Base-by-base conservation (phyloP, 2,888 invertebrate genomes). In the Eilema caniola region DNA sequence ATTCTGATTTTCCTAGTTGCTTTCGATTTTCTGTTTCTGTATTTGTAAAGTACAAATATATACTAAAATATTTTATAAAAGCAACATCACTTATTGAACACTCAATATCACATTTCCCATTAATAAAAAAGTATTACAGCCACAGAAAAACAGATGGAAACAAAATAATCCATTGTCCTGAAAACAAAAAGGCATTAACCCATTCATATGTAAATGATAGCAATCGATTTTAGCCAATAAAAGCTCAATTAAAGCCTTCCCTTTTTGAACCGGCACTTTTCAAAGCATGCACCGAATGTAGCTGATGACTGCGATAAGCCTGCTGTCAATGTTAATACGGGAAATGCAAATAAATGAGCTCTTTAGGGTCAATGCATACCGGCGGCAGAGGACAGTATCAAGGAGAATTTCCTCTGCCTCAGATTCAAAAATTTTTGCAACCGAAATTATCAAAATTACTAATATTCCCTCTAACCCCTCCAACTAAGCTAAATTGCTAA, bases 161-260 rank as follows among this genome's bases (percentile, higher is more conserved):
- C 71, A 73, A 72, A 78, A 78, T 79, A 75, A 83, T 77, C 73
- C 73, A 12, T 59, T 65, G 80, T 75, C 73, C 62, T 75, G 71
- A 72, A 68, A 73, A 70, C 73, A 72, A 75, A 83, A 75, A 72
- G 69, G 25, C 4, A 25, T 59, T 74, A 65, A 66, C 71, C 74
- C 73, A 77, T 80, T 76, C 76, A 80, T 78, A 85, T 85, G 84
- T 79, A 85, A 86, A 86, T 83, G 77, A 81, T 80, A 69, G 75
- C 80, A 70, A 79, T 81, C 83, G 81, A 85, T 87, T 83, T 78
- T 70, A 77, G 70, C 76, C 81, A 82, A 84, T 85, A 83, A 83
- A 86, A 71, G 81, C 83, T 87, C 88, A 87, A 88, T 87, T 86
- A 88, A 87, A 81, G 83, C 83, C 73, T 82, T 68, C 75, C 72